Conservation (phyloP, 2,113 vertebrate species). For the Balaeniceps rex region DNA sequence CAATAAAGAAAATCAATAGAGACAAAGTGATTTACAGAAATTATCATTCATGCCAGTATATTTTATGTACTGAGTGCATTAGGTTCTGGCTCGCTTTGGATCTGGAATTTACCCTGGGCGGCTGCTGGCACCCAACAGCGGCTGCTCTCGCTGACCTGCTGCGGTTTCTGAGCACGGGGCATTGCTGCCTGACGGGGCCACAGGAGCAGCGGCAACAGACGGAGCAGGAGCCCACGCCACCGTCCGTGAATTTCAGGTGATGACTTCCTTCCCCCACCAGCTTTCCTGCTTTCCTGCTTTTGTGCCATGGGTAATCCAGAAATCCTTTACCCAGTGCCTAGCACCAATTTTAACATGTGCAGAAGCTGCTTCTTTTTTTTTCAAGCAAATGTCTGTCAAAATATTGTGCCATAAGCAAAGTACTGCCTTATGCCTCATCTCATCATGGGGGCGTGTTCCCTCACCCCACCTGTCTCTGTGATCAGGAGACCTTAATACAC, state of each 20-base stretch:
- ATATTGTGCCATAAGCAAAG: neutral
- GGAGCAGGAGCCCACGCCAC: neutral
- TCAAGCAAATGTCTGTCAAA: neutral
- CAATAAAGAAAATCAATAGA: neutral
- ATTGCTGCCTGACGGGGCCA: accelerated
- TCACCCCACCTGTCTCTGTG: neutral
- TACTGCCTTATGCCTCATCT: neutral
- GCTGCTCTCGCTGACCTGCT: neutral
- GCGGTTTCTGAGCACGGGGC: neutral
- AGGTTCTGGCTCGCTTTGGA: neutral
- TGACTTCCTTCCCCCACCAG: neutral
- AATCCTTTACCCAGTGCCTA: neutral
- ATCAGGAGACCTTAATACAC: neutral
- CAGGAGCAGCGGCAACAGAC: accelerated
- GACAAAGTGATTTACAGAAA: neutral
- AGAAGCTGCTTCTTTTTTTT: neutral
- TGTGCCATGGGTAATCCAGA: neutral
- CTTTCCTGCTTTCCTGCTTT: neutral
- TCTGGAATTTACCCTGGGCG: neutral
- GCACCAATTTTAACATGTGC: neutral
- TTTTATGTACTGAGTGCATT: neutral
- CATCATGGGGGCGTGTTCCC: neutral
- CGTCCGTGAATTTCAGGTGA: neutral
- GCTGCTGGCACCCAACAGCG: neutral
- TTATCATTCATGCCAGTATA: neutral